Percentiles rank a stretch among this genome's conserved stretches.
phyloP scores from a whole-genome alignment of 2,888 invertebrate species.

The Merodon equestris region DNA sequence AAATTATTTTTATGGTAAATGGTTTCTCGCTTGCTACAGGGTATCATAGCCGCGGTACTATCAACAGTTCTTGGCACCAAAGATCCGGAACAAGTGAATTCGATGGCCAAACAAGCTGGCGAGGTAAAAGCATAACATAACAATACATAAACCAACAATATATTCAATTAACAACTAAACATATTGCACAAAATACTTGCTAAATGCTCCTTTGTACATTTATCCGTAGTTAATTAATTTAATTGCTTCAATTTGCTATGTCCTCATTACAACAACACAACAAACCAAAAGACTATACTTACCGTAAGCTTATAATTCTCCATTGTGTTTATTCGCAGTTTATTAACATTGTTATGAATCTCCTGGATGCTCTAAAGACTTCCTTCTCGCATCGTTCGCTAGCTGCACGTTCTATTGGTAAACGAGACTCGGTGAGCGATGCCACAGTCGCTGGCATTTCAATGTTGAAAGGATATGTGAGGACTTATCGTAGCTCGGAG shows the following conservation, averaged over 20 bases:
- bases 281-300: neutral
- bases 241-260: constrained; percentile 25
- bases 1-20: constrained; percentile 69
- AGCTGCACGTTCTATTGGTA: constrained; percentile 90
- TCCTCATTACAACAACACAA: neutral
- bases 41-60: constrained; percentile 94
- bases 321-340: constrained; percentile 82
- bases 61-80: constrained; percentile 93
- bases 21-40: constrained; percentile 84
- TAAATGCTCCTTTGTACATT: constrained; percentile 64
- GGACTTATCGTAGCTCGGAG: constrained; percentile 87
- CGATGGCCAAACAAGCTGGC: constrained; percentile 96
- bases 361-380: constrained; percentile 93
- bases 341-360: constrained; percentile 94
- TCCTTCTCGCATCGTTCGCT: constrained; percentile 95
- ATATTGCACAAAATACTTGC: constrained; percentile 57
- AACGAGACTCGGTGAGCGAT: constrained; percentile 93
- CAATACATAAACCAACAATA: constrained; percentile 33
- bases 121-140: constrained; percentile 85
- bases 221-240: constrained; percentile 34
- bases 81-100: constrained; percentile 94
- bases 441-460: constrained; percentile 92
- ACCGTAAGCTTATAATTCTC: neutral
- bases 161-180: constrained; percentile 15
- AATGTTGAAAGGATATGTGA: constrained; percentile 93